Evolutionary conservation across 2,113 vertebrate species (phyloP).

Genomic region (Carettochelys insculpta): DNA sequence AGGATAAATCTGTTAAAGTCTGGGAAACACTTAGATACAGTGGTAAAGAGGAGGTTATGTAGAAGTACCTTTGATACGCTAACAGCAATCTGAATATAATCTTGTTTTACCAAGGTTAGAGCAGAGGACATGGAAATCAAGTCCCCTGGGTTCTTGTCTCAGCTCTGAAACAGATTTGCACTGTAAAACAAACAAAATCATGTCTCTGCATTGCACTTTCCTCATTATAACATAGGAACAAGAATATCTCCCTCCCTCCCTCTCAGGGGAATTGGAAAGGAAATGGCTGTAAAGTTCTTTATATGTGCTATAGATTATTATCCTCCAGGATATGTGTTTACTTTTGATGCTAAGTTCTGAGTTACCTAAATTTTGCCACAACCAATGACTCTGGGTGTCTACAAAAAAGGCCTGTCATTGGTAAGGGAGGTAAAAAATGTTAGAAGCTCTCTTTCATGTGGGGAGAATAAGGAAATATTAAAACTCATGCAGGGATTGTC

Average conservation of each 20-base stretch:
- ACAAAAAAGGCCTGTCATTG: background rate
- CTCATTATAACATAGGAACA: background rate
- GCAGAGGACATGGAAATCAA: conserved; percentile 45
- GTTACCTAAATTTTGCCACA: background rate
- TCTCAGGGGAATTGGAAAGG: background rate
- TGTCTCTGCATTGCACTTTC: background rate
- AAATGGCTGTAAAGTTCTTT: background rate
- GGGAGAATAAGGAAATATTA: background rate
- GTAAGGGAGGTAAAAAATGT: background rate
- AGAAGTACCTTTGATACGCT: conserved; percentile 56
- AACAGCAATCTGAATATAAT: conserved; percentile 44
- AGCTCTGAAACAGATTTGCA: background rate
- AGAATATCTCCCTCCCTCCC: background rate
- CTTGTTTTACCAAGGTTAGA: conserved; percentile 62
- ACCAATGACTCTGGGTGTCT: background rate
- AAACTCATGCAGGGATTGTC: background rate
- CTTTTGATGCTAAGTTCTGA: background rate
- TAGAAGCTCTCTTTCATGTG: background rate
- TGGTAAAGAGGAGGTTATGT: conserved; percentile 18
- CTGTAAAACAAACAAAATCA: background rate
- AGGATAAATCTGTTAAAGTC: conserved; percentile 27
- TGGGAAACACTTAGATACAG: conserved; percentile 5
- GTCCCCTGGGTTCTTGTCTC: conserved; percentile 26
- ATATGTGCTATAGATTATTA: background rate
- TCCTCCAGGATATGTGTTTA: background rate